phyloP scores from a whole-genome alignment of 2,113 vertebrate species.

The Cryptotis parvus region DNA sequence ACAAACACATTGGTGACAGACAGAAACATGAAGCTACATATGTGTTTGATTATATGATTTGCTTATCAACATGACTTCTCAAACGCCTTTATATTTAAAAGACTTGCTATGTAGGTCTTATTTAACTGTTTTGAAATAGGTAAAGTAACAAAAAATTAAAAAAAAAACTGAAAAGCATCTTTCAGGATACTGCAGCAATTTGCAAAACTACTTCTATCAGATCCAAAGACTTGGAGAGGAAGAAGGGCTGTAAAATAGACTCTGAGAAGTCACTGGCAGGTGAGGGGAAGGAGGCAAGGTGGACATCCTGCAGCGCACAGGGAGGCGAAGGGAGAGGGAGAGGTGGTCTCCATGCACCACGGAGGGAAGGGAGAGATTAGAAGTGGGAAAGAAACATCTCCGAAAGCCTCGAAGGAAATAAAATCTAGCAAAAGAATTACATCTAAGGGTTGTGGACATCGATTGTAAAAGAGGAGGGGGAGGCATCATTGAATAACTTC shows the following conservation, averaged over 20 bases:
- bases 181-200: conserved; percentile 7
- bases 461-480: not conserved
- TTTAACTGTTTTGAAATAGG: conserved; percentile 46
- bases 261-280: not conserved
- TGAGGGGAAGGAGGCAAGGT: not conserved
- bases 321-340: too few relatives aligned
- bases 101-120: conserved; percentile 12
- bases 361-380: not conserved
- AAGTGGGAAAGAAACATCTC: conserved; percentile 8
- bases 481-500: not conserved
- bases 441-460: conserved; percentile 55
- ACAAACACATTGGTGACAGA: not conserved
- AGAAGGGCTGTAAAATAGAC: not conserved
- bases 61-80: conserved; percentile 27
- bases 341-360: too few relatives aligned
- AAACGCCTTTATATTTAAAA: conserved; percentile 11
- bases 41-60: not conserved
- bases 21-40: not conserved
- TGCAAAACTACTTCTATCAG: conserved; percentile 47
- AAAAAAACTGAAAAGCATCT: conserved; percentile 1
- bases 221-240: not conserved
- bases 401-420: conserved; percentile 28
- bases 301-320: not conserved
- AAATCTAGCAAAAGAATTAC: conserved; percentile 40
- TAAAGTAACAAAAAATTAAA: not conserved